Percentiles rank a stretch among this genome's conserved stretches.
phyloP scores from a whole-genome alignment of 2,797 vertebrate species.

The Thamnophis elegans region DNA sequence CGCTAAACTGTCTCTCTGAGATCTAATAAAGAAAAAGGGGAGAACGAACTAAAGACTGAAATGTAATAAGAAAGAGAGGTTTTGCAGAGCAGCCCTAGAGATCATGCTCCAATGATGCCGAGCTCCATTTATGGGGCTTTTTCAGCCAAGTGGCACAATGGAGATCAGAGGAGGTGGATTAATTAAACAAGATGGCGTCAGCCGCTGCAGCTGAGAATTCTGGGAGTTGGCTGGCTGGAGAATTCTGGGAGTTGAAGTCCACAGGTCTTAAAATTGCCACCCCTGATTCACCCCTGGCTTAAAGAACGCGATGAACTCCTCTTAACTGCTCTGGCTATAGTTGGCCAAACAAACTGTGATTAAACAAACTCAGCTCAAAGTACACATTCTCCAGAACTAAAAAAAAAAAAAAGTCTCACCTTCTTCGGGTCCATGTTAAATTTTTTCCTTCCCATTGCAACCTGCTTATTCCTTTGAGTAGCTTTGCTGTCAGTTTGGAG shows the following conservation, averaged over 20 bases:
- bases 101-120: neutral
- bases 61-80: neutral
- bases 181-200: neutral
- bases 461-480: slow-evolving; percentile 95
- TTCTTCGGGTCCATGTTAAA: slow-evolving; percentile 99
- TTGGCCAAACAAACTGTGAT: neutral
- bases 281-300: neutral
- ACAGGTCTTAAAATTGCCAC: neutral
- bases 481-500: slow-evolving; percentile 81
- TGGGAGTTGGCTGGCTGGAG: neutral
- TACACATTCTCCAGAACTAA: neutral
- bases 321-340: neutral
- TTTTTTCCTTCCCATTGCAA: slow-evolving; percentile 97
- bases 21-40: neutral
- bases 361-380: slow-evolving; percentile 2
- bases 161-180: neutral
- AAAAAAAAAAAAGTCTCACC: slow-evolving; percentile 66
- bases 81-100: neutral
- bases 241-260: neutral
- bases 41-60: too few species aligned
- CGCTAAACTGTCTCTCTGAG: neutral
- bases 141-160: too few species aligned
- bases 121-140: neutral
- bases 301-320: neutral
- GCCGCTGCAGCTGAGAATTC: neutral